Conservation (phyloP, 1,140 invertebrate species). For the Trypoxylus dichotomus region DNA sequence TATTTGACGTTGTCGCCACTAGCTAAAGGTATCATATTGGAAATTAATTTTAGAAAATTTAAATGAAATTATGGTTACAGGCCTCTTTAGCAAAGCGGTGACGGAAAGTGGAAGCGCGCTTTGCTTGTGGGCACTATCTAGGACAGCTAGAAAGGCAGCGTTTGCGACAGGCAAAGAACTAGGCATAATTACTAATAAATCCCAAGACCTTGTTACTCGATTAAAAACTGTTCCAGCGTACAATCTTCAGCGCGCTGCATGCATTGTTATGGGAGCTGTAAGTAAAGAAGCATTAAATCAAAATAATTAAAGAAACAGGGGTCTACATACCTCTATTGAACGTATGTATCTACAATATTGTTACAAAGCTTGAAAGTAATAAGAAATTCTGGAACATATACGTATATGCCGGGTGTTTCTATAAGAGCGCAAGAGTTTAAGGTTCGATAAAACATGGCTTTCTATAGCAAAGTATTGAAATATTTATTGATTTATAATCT, state of each 20-base stretch:
- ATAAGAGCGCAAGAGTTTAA: too few relatives aligned
- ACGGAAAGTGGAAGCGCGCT: neutral
- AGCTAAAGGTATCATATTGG: conserved; percentile 51
- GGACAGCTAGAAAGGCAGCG: neutral
- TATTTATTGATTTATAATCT: too few relatives aligned
- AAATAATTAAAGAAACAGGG: too few relatives aligned
- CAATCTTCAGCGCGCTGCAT: neutral
- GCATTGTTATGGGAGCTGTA: neutral
- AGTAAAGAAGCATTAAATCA: neutral
- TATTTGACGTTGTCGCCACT: conserved; percentile 62
- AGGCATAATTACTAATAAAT: neutral
- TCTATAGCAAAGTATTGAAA: too few relatives aligned
- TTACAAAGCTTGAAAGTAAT: too few relatives aligned
- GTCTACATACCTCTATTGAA: too few relatives aligned
- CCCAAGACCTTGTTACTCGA: neutral
- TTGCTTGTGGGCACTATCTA: neutral
- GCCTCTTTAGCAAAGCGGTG: neutral
- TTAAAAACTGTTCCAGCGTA: neutral
- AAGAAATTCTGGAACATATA: too few relatives aligned
- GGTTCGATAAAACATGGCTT: too few relatives aligned
- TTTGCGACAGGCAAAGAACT: neutral
- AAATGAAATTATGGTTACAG: neutral
- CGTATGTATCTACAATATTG: too few relatives aligned
- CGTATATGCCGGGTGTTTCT: too few relatives aligned
- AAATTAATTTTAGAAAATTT: neutral